Percentiles rank a stretch among this genome's conserved stretches.
phyloP scores from a whole-genome alignment of 2,888 invertebrate species.

The Papilio protenor region DNA sequence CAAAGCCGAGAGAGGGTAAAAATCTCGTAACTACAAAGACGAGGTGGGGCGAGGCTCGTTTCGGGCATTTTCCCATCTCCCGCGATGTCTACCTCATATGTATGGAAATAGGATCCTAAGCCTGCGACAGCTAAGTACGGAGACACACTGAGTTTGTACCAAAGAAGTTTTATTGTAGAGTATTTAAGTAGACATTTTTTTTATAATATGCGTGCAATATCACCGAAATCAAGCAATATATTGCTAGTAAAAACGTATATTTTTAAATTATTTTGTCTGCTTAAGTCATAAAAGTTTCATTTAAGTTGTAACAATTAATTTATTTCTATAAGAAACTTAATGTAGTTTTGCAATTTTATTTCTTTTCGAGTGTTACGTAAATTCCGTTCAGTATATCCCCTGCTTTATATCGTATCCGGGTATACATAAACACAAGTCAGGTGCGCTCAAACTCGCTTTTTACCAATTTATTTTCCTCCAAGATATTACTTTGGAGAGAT shows the following conservation, averaged over 20 bases:
- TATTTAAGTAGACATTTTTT: neutral
- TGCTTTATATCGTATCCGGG: conserved; percentile 51
- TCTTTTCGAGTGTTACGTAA: neutral
- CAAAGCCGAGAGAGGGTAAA: conserved; percentile 47
- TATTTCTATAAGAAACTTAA: no score
- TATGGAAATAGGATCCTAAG: conserved; percentile 74
- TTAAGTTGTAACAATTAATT: no score
- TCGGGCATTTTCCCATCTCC: conserved; percentile 53
- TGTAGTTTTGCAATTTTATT: neutral
- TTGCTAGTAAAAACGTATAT: no score
- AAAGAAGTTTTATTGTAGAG: neutral
- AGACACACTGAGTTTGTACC: conserved; percentile 43
- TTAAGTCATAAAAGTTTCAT: no score
- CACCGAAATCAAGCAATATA: neutral
- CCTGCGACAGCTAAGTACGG: conserved; percentile 49
- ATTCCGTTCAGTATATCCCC: conserved; percentile 45
- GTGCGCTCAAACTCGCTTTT: conserved; percentile 60
- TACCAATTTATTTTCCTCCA: conserved; percentile 70
- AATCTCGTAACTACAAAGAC: conserved; percentile 54
- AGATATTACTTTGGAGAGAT: conserved; percentile 59
- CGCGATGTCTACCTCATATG: conserved; percentile 74
- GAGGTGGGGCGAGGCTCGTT: conserved; percentile 50
- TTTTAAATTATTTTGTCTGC: no score
- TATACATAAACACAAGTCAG: conserved; percentile 65
- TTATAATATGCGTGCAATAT: neutral